phyloP scores from a whole-genome alignment of 2,888 invertebrate species.

The Lepidocyrtinus sp. region DNA sequence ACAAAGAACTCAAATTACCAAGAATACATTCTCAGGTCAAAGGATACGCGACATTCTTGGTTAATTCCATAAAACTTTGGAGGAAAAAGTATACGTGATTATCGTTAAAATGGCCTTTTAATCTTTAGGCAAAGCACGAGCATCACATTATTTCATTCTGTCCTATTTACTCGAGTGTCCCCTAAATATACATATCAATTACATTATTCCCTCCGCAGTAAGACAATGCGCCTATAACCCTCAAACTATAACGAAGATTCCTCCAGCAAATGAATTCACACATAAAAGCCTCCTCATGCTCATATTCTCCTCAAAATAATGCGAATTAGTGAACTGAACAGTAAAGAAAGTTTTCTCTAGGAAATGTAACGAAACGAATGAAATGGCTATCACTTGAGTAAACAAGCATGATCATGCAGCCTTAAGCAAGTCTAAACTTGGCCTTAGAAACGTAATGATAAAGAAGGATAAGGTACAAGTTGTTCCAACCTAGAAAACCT shows the following conservation, averaged over 20 bases:
- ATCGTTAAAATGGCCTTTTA: not conserved
- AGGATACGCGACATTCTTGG: too few relatives aligned
- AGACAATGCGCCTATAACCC: too few relatives aligned
- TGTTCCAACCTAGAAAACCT: conserved; percentile 40
- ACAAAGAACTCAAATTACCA: too few relatives aligned
- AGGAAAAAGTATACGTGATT: too few relatives aligned
- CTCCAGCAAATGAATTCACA: conserved; percentile 54
- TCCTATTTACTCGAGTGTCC: too few relatives aligned
- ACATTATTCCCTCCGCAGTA: too few relatives aligned
- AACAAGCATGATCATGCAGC: conserved; percentile 32
- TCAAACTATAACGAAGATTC: too few relatives aligned
- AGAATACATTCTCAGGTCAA: conserved; percentile 23
- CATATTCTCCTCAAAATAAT: conserved; percentile 48
- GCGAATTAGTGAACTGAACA: conserved; percentile 56
- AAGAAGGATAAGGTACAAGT: conserved; percentile 37
- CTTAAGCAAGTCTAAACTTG: conserved; percentile 42
- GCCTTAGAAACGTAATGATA: conserved; percentile 51
- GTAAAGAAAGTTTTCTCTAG: conserved; percentile 53
- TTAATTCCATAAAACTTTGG: too few relatives aligned
- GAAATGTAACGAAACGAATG: too few relatives aligned
- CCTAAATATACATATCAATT: too few relatives aligned
- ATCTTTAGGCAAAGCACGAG: not conserved
- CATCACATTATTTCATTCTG: too few relatives aligned
- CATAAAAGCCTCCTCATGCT: conserved; percentile 48
- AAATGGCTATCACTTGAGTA: conserved; percentile 53